phyloP scores from a whole-genome alignment of 1,140 invertebrate genomes.

The Aphelenchoides fujianensis region DNA sequence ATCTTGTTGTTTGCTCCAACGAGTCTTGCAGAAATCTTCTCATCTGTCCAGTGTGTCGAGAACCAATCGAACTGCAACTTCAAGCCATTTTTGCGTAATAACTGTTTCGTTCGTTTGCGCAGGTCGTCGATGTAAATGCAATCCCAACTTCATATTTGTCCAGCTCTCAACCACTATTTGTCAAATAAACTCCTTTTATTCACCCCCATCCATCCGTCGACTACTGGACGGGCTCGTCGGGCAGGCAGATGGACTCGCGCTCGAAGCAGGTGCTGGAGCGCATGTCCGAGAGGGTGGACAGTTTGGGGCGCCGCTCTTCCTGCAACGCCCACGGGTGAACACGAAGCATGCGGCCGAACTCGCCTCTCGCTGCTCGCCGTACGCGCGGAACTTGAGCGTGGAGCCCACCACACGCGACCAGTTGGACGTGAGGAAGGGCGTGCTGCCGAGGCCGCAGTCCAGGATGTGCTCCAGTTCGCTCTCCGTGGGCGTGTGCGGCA shows the following conservation, averaged over 20 bases:
- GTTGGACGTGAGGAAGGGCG: constrained; percentile 26
- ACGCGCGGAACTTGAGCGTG: constrained; percentile 9
- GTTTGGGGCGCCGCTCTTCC: constrained; percentile 26
- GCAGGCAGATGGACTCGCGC: constrained; percentile 30
- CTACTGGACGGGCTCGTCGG: neutral
- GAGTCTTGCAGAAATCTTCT: too few relatives aligned
- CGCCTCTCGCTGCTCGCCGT: constrained; percentile 21
- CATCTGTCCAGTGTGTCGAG: too few relatives aligned
- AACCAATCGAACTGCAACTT: too few relatives aligned
- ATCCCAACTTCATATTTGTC: too few relatives aligned
- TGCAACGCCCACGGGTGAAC: constrained; percentile 4
- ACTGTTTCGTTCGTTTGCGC: too few relatives aligned
- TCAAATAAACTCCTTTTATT: too few relatives aligned
- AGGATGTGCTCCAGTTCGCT: constrained; percentile 15
- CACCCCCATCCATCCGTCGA: too few relatives aligned
- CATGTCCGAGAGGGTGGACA: constrained; percentile 33
- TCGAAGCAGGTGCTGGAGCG: constrained; percentile 42
- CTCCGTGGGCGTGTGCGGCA: constrained; percentile 15
- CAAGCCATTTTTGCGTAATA: too few relatives aligned
- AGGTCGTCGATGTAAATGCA: too few relatives aligned
- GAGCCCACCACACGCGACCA: constrained; percentile 26
- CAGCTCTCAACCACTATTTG: too few relatives aligned
- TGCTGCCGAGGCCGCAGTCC: neutral
- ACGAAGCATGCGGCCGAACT: constrained; percentile 20
- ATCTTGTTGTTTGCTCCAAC: too few relatives aligned